Evolutionary conservation across 2,113 vertebrate species (phyloP).

Genomic region (Struthio camelus): DNA sequence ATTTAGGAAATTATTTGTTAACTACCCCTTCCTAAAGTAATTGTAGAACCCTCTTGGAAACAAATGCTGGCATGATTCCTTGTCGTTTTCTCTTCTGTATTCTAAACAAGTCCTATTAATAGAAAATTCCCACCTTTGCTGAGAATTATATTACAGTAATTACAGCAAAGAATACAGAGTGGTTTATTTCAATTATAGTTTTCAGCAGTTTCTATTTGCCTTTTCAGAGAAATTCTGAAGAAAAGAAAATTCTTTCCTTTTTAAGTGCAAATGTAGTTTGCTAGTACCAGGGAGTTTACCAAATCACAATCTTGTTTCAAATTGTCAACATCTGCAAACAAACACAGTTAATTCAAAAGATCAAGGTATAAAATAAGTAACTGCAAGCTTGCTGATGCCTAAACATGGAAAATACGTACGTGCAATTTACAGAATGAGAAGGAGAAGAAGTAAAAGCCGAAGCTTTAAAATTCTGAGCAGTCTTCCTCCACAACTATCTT

Average conservation of each 20-base stretch:
- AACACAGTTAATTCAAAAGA: not conserved
- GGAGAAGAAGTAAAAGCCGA: not conserved
- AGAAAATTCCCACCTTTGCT: not conserved
- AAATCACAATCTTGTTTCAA: slow-evolving; percentile 15
- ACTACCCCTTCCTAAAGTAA: not conserved
- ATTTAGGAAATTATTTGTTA: slow-evolving; percentile 16
- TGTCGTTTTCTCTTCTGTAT: slow-evolving; percentile 7
- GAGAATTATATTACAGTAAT: slow-evolving; percentile 39
- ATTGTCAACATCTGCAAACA: slow-evolving; percentile 25
- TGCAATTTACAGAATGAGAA: not conserved
- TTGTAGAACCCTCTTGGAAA: not conserved
- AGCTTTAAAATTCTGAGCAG: not conserved
- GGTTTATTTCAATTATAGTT: slow-evolving; percentile 38
- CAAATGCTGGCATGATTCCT: not conserved
- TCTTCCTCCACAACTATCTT: not conserved
- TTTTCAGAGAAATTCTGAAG: slow-evolving; percentile 26
- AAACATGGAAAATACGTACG: not conserved
- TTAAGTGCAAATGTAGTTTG: not conserved
- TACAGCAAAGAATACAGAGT: slow-evolving; percentile 26
- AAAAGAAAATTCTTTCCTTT: no score
- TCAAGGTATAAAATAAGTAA: not conserved
- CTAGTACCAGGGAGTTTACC: not conserved
- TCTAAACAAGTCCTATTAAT: slow-evolving; percentile 31
- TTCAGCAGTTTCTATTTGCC: slow-evolving; percentile 7
- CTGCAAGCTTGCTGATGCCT: not conserved